Percentiles rank a stretch among this genome's conserved stretches.
These are phyloP conservation scores for Drosophila micromelanica DNA, from an alignment of 1,140 invertebrate species.

Conservation along the genomic window DNA sequence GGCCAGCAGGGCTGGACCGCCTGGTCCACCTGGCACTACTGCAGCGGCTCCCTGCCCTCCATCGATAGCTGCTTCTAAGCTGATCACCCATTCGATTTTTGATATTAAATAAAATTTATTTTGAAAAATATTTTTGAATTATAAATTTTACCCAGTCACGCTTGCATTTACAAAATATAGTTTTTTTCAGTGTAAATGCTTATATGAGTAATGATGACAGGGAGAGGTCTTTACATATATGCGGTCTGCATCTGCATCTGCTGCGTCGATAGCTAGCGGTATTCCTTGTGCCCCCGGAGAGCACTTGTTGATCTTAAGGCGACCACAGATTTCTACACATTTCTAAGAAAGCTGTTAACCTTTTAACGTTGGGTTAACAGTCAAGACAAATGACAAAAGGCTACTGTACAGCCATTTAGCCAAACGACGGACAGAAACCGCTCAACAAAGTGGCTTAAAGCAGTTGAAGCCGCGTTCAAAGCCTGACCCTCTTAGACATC, in stretches of 20 bases:
- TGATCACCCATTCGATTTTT: neutral
- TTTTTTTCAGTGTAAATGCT: conserved; percentile 4
- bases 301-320: conserved; percentile 36
- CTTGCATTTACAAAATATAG: too few species aligned
- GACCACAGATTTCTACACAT: conserved; percentile 38
- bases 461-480: neutral
- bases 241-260: neutral
- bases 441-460: neutral
- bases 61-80: conserved; percentile 41
- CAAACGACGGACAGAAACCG: conserved; percentile 19
- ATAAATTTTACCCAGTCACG: too few species aligned
- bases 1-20: too few species aligned
- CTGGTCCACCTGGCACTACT: conserved; percentile 9
- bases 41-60: conserved; percentile 2
- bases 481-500: conserved; percentile 34
- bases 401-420: conserved; percentile 40
- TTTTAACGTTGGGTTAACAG: conserved; percentile 13
- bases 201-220: neutral
- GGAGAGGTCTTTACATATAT: neutral
- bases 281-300: conserved; percentile 20
- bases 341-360: conserved; percentile 54
- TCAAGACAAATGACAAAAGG: conserved; percentile 53
- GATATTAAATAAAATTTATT: neutral
- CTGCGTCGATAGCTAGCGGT: conserved; percentile 33
- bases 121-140: neutral